Conservation (phyloP, 2,888 invertebrate species). For the Digitonthophagus gazella region DNA sequence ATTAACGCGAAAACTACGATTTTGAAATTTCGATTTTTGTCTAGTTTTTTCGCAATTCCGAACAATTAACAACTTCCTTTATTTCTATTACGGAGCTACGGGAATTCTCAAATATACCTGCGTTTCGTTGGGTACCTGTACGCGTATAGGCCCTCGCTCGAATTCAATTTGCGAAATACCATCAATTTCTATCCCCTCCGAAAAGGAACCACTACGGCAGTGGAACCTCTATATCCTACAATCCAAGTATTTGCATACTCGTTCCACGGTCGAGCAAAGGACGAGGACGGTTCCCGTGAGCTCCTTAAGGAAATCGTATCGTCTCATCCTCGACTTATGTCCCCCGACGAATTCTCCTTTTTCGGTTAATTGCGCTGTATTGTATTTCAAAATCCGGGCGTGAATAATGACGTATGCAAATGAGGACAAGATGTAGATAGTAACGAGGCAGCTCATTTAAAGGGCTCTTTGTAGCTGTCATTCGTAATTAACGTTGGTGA, state of each 20-base stretch:
- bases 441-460: not conserved
- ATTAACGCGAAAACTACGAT: too few species aligned
- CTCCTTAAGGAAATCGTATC: not conserved
- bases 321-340: conserved; percentile 1
- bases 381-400: not conserved
- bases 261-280: conserved; percentile 1
- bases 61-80: too few species aligned
- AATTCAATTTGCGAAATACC: conserved; percentile 25
- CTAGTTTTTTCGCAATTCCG: too few species aligned
- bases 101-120: conserved; percentile 2
- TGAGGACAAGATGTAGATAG: not conserved
- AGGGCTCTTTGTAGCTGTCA: not conserved
- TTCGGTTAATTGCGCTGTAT: not conserved
- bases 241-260: conserved; percentile 13
- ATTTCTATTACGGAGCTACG: too few species aligned
- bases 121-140: conserved; percentile 9
- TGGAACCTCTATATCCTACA: conserved; percentile 15
- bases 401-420: not conserved
- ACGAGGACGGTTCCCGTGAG: conserved; percentile 2
- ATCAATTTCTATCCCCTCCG: conserved; percentile 18
- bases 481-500: not conserved
- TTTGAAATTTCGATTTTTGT: too few species aligned
- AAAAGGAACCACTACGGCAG: conserved; percentile 1
- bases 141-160: not conserved
- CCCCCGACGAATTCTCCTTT: conserved; percentile 5